Conservation (phyloP, 2,888 invertebrate species). For the Leptinotarsa juncta region DNA sequence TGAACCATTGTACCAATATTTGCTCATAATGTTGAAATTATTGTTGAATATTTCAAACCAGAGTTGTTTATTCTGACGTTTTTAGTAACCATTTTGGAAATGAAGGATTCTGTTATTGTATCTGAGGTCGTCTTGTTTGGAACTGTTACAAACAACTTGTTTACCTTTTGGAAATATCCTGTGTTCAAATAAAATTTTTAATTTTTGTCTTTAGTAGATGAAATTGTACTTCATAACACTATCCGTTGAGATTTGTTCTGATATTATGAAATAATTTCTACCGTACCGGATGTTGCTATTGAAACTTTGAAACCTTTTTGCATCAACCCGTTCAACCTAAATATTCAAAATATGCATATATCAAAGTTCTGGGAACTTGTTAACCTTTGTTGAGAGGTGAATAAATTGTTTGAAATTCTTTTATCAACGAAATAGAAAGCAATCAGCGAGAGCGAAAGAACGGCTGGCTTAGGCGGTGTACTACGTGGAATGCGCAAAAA, state of each 20-base stretch:
- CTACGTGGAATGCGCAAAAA: constrained; percentile 22
- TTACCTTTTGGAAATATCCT: not conserved
- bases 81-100: no score
- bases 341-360: constrained; percentile 13
- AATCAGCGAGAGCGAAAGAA: constrained; percentile 18
- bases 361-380: constrained; percentile 15
- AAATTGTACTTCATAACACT: not conserved
- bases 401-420: constrained; percentile 8
- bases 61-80: no score
- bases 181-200: not conserved
- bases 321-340: constrained; percentile 21
- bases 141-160: not conserved
- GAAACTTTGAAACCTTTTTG: constrained; percentile 14
- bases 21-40: no score
- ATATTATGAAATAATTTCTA: not conserved
- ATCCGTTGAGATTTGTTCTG: not conserved
- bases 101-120: no score
- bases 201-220: not conserved
- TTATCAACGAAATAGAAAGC: constrained; percentile 24
- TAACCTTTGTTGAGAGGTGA: constrained; percentile 19
- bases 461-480: not conserved
- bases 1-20: no score
- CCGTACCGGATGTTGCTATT: not conserved
- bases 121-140: no score
- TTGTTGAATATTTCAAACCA: no score